These are phyloP conservation scores for Xenopus petersii DNA, from an alignment of 2,797 vertebrate species.

Conservation along the genomic window DNA sequence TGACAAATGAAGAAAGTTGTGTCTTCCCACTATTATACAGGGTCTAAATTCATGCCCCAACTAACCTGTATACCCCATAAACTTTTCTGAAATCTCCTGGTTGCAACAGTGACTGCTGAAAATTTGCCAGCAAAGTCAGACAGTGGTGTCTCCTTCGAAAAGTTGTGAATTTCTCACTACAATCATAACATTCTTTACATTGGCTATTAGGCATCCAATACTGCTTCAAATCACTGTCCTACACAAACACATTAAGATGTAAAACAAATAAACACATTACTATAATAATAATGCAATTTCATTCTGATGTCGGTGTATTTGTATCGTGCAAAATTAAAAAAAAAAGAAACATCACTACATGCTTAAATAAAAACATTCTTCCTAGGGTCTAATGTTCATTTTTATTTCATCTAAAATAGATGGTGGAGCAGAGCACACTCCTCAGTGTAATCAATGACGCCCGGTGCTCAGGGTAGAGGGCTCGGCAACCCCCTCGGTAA, in stretches of 20 bases:
- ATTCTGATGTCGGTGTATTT: neutral
- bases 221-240: slow-evolving; percentile 98
- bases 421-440: too few species aligned
- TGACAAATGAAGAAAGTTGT: too few species aligned
- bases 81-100: slow-evolving; percentile 97
- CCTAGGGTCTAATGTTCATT: too few species aligned
- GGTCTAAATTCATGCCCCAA: neutral
- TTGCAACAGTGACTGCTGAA: slow-evolving; percentile 98
- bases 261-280: too few species aligned
- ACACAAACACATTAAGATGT: neutral
- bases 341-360: too few species aligned
- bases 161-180: slow-evolving; percentile 96
- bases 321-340: too few species aligned
- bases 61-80: slow-evolving; percentile 97
- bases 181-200: slow-evolving; percentile 98
- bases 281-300: neutral
- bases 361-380: too few species aligned
- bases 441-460: too few species aligned
- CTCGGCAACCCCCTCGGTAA: too few species aligned
- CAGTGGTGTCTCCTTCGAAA: slow-evolving; percentile 95
- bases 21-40: neutral
- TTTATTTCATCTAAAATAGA: slow-evolving; percentile 49
- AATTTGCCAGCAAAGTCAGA: slow-evolving; percentile 91
- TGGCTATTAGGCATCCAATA: slow-evolving; percentile 99
- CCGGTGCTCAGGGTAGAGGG: too few species aligned